Evolutionary conservation across 1,140 invertebrate genomes (phyloP), one percentile per base, ranked within the genome.

Genomic region (Pentalonia nigronervosa): DNA sequence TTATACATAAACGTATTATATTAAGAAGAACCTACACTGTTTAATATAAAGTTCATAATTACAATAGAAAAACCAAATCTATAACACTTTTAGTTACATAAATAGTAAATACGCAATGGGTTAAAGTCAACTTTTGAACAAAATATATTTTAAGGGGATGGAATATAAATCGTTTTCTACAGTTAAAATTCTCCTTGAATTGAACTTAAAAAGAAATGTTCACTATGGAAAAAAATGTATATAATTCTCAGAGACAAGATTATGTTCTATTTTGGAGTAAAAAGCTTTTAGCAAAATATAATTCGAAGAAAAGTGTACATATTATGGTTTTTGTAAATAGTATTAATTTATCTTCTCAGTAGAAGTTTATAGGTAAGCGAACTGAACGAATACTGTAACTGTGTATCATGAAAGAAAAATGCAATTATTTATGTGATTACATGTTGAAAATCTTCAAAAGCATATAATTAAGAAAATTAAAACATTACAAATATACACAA

Each of bases 201-300:
- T 41, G 34, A 25, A 89, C n/a, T 36, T 53, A 41, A 41, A n/a
- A 56, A 3, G 23, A 56, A 89, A 89, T 25, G 34, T 56, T 25
- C 48, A 36, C n/a, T 53, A 41, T 86, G 3, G 36, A 41, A 41
- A 14, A 67, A 67, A 6, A 7, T 45, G 47, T 47, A 34, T 7
- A 30, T n/a, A 25, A 47, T 30, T 87, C 30, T 2, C 30, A n/a
- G 45, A 47, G 23, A 11, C 50, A 41, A 89, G 21, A 48, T 34
- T 87, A 41, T 2, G 21, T 56, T 88, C n/a, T n/a, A 34, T 23
- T 34, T 88, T 88, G 17, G 2, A 56, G 48, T 23, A 36, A 41
- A 56, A 89, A 56, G 50, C 88, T 89, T 89, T 89, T 41, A 89
- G 50, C 1, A 36, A 89, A 41, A 56, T 36, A 30, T 89, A 50